Conservation (phyloP, 2,888 invertebrate species). For the Slavum lentiscoides region DNA sequence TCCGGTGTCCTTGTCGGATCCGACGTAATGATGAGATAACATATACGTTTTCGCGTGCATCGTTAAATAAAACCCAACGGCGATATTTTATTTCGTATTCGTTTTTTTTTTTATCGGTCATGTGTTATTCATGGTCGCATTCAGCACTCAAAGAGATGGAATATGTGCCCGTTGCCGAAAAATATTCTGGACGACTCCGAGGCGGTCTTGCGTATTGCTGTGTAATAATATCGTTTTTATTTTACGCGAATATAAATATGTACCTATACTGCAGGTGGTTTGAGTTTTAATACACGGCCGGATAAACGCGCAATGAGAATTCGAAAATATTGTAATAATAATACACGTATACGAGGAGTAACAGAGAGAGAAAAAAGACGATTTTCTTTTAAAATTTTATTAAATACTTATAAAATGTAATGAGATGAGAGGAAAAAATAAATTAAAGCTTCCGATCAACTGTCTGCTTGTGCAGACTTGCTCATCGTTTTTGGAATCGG, state of each 20-base stretch:
- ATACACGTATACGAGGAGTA: too few species aligned
- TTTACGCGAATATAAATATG: background rate
- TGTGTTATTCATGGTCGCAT: constrained; percentile 43
- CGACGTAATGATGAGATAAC: constrained; percentile 36
- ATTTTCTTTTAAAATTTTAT: too few species aligned
- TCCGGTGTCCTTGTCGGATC: constrained; percentile 34
- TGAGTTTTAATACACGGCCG: too few species aligned
- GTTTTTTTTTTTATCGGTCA: background rate
- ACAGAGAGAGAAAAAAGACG: too few species aligned
- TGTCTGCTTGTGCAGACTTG: too few species aligned
- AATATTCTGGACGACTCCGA: constrained; percentile 19
- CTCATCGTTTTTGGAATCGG: too few species aligned
- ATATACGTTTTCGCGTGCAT: constrained; percentile 31
- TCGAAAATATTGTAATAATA: too few species aligned
- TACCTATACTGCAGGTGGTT: too few species aligned
- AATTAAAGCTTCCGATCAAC: too few species aligned
- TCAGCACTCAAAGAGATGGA: constrained; percentile 40
- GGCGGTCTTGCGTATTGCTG: background rate
- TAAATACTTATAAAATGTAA: too few species aligned
- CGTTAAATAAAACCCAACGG: constrained; percentile 27
- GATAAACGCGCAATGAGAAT: too few species aligned
- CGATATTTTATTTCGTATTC: constrained; percentile 35
- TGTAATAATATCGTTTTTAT: background rate
- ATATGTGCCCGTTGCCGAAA: constrained; percentile 34
- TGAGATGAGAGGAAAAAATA: too few species aligned